These are phyloP conservation scores for Seriola quinqueradiata DNA, from an alignment of 2,113 vertebrate species.

Conservation along the genomic window DNA sequence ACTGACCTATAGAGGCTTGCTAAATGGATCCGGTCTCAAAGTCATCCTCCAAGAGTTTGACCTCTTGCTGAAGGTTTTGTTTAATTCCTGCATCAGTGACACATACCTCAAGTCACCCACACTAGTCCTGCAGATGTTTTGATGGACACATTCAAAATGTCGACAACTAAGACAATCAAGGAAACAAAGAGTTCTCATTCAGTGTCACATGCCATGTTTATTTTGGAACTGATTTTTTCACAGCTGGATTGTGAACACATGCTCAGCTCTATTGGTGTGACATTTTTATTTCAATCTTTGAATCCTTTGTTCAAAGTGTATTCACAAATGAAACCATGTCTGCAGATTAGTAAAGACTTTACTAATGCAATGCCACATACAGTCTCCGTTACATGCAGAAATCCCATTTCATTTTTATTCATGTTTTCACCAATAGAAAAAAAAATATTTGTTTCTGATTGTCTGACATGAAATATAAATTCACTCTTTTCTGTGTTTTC, in stretches of 20 bases:
- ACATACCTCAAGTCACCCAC: conserved; percentile 70
- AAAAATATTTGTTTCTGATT: conserved; percentile 72
- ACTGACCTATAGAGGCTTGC: conserved; percentile 70
- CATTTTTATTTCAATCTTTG: conserved; percentile 59
- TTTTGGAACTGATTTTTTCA: conserved; percentile 35
- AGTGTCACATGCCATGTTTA: conserved; percentile 67
- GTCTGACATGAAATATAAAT: conserved; percentile 54
- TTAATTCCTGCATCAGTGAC: conserved; percentile 69
- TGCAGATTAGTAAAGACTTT: conserved; percentile 74
- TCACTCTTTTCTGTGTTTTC: conserved; percentile 18
- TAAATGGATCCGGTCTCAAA: conserved; percentile 77
- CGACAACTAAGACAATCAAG: conserved; percentile 65
- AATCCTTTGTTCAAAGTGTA: conserved; percentile 66
- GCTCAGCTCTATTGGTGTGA: conserved; percentile 53
- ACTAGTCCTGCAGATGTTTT: conserved; percentile 56
- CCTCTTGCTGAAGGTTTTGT: conserved; percentile 65
- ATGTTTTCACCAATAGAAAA: conserved; percentile 62
- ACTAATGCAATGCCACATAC: conserved; percentile 69
- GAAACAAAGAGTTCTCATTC: conserved; percentile 70
- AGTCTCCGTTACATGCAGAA: conserved; percentile 62
- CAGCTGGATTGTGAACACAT: conserved; percentile 49
- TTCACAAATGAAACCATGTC: conserved; percentile 60
- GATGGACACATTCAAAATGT: conserved; percentile 64
- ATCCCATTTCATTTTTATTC: conserved; percentile 70
- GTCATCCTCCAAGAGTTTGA: conserved; percentile 72